Conservation (phyloP, 2,888 invertebrate genomes). For the Polydrusus cervinus region DNA sequence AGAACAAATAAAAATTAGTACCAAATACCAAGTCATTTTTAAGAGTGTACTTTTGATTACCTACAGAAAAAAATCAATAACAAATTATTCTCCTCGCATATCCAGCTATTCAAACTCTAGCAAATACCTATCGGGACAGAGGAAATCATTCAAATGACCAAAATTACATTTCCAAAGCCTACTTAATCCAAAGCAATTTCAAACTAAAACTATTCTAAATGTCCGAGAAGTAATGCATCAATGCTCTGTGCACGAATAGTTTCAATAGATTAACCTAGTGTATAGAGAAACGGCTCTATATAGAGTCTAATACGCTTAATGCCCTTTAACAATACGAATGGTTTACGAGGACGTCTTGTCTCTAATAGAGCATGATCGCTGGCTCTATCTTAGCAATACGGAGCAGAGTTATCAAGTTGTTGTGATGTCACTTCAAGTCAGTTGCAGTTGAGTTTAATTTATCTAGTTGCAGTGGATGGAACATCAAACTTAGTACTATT, state of each 20-base stretch:
- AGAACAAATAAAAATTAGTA: too few species aligned
- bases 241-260: conserved; percentile 44
- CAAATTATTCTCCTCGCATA: neutral
- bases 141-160: conserved; percentile 2
- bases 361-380: conserved; percentile 49
- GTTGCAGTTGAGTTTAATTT: conserved; percentile 29
- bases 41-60: too few species aligned
- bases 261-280: conserved; percentile 43
- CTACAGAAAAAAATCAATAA: neutral
- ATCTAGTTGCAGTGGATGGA: neutral
- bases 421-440: conserved; percentile 37
- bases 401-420: conserved; percentile 46
- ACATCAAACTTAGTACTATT: neutral
- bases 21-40: too few species aligned
- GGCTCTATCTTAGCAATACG: conserved; percentile 49
- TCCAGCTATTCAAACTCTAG: neutral
- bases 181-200: conserved; percentile 2
- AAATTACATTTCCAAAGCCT: conserved; percentile 8
- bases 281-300: conserved; percentile 40
- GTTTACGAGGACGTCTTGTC: conserved; percentile 49
- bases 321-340: conserved; percentile 45
- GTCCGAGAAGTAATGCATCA: conserved; percentile 18
- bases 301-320: conserved; percentile 42
- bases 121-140: neutral
- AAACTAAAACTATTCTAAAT: conserved; percentile 20